Base-by-base conservation (phyloP, 2,888 invertebrate species). In the Mycogona germanica region DNA sequence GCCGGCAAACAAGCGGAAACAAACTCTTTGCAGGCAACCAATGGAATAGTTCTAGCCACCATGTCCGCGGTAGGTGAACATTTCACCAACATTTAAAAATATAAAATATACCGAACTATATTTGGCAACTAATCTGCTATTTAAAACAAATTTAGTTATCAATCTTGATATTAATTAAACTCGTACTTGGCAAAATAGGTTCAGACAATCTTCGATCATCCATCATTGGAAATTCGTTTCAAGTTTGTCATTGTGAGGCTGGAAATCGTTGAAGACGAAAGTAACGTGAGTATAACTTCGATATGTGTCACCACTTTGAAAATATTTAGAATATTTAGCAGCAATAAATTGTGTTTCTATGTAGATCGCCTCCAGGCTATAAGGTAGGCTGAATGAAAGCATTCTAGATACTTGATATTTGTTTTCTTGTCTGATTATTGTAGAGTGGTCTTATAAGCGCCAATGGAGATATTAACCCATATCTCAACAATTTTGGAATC, bases 401-500 rank as follows among this genome's bases (percentile, higher is more conserved):
- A n/a, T n/a, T n/a, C n/a, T n/a, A n/a, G n/a, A n/a, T n/a, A n/a
- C n/a, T n/a, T n/a, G n/a, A n/a, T n/a, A n/a, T n/a, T n/a, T n/a
- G n/a, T n/a, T n/a, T n/a, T n/a, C n/a, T n/a, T n/a, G n/a, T n/a
- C 12, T 35, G 35, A 12, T n/a, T 40, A 42, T 53, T 42, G 21
- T 14, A 61, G 37, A 59, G 52, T 17, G 57, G 60, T 9, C 57
- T 64, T 3, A 57, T 61, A 37, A 64, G 62, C 12, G 59, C 60
- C 21, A 55, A 58, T 7, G 68, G 68, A 5, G 62, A 66, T 51
- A 68, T 68, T 6, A 65, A 68, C 46, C 58, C 60, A 25, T 69
- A 69, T 59, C 58, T 69, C 48, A 63, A 63, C 28, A 66, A 66
- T 28, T 69, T 69, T 59, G 68, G 68, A 53, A 58, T 59, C 1